Percentiles rank a stretch among this genome's conserved stretches.
Evolutionary conservation across 2,888 invertebrate genomes (phyloP).

Genomic region (Mesochorus sp.): DNA sequence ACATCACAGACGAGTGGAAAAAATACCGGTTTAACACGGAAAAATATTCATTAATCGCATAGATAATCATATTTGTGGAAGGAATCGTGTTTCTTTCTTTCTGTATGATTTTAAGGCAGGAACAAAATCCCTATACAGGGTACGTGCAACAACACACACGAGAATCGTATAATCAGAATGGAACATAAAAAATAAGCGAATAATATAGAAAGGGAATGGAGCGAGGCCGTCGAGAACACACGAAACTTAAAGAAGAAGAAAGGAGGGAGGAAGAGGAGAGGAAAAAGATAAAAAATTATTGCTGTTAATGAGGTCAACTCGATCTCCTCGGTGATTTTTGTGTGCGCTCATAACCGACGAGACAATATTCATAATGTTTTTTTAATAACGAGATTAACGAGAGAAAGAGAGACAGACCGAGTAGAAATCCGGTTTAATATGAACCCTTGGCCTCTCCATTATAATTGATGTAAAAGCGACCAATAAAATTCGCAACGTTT

Average conservation of each 20-base stretch:
- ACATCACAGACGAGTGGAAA: slow-evolving; percentile 16
- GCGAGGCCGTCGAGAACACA: slow-evolving; percentile 25
- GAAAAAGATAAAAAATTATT: slow-evolving; percentile 6
- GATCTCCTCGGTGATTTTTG: slow-evolving; percentile 12
- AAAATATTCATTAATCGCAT: slow-evolving; percentile 44
- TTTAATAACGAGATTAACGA: background rate
- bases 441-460: background rate
- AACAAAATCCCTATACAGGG: background rate
- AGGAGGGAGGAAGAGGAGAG: background rate
- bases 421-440: background rate
- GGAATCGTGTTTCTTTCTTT: slow-evolving; percentile 14
- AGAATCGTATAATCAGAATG: too few species aligned
- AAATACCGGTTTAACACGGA: slow-evolving; percentile 42
- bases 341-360: background rate
- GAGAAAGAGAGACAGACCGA: background rate
- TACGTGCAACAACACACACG: background rate
- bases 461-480: slow-evolving; percentile 12
- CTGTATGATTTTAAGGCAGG: slow-evolving; percentile 5
- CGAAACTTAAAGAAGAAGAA: background rate
- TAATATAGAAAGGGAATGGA: slow-evolving; percentile 31
- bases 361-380: slow-evolving; percentile 5
- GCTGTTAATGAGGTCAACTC: slow-evolving; percentile 25
- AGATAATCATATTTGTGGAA: background rate
- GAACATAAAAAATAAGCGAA: too few species aligned
- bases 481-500: slow-evolving; percentile 5